Conservation (phyloP, 2,797 vertebrate genomes). For the Neomorphus geoffroyi region DNA sequence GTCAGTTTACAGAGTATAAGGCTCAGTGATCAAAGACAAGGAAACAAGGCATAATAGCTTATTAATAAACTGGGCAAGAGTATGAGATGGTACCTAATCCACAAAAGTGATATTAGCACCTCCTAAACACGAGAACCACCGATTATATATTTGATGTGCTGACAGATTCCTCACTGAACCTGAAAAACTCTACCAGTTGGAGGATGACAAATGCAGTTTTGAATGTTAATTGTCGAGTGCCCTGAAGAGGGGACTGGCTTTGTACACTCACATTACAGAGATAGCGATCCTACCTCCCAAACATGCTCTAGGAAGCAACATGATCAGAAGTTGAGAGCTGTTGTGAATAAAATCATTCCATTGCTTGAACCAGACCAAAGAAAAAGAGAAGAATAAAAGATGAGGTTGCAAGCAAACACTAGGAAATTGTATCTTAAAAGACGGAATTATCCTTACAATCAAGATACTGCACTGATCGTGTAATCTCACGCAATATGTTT, state of each 20-base stretch:
- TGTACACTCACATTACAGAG: neutral
- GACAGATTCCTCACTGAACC: neutral
- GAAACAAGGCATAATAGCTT: accelerated
- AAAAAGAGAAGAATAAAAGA: neutral
- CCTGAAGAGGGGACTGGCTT: neutral
- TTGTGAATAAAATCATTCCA: neutral
- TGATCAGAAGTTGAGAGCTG: neutral
- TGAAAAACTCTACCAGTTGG: neutral
- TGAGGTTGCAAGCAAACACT: neutral
- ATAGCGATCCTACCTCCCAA: neutral
- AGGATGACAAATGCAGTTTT: neutral
- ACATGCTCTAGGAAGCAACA: neutral
- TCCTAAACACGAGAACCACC: neutral
- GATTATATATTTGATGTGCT: neutral
- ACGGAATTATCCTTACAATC: neutral
- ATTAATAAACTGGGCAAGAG: neutral
- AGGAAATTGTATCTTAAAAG: neutral
- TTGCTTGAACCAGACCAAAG: neutral
- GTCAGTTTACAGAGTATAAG: neutral
- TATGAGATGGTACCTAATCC: neutral
- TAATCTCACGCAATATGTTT: neutral
- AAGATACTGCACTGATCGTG: neutral
- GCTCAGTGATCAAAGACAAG: neutral
- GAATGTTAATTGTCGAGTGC: accelerated
- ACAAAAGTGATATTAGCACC: neutral